A percentile compares a stretch with the other conserved stretches of the same genome.
Evolutionary conservation across 2,888 invertebrate species (phyloP).

Genomic region (Pycnomerus fuliginosus): DNA sequence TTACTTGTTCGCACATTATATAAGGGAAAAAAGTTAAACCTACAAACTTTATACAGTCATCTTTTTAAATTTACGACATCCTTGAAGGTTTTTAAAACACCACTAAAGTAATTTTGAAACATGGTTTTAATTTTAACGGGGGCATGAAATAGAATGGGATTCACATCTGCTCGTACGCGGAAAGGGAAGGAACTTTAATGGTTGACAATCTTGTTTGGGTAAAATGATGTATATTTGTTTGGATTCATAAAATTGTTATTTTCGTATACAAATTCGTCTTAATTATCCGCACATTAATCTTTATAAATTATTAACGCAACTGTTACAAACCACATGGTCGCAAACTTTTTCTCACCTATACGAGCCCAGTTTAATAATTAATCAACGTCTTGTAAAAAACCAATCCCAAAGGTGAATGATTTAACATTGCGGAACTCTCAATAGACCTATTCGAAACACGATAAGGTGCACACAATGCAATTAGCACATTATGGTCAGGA

Average conservation of each 20-base stretch:
- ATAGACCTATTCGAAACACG: conserved; percentile 1
- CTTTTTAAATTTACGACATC: conserved; percentile 53
- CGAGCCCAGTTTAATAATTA: too few species aligned
- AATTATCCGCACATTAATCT: too few species aligned
- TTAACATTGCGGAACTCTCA: conserved; percentile 1
- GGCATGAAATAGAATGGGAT: conserved; percentile 36
- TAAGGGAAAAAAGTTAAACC: conserved; percentile 40
- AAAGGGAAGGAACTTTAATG: conserved; percentile 38
- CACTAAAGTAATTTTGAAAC: conserved; percentile 53
- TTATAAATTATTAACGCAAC: too few species aligned
- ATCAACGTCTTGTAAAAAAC: too few species aligned
- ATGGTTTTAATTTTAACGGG: conserved; percentile 53
- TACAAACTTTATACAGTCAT: conserved; percentile 51
- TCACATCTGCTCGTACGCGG: conserved; percentile 38
- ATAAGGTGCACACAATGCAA: conserved; percentile 10
- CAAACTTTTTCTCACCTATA: too few species aligned
- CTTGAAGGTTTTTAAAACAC: conserved; percentile 51
- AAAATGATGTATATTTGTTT: conserved; percentile 42
- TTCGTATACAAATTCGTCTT: conserved; percentile 33
- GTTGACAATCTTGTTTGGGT: conserved; percentile 38
- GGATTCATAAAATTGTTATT: conserved; percentile 41
- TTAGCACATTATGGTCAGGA: conserved; percentile 12
- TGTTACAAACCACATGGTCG: too few species aligned
- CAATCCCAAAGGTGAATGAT: conserved; percentile 1
- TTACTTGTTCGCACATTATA: conserved; percentile 36